These are phyloP conservation scores for Drosophila simulans DNA, from an alignment of 1,140 invertebrate species.

Conservation along the genomic window DNA sequence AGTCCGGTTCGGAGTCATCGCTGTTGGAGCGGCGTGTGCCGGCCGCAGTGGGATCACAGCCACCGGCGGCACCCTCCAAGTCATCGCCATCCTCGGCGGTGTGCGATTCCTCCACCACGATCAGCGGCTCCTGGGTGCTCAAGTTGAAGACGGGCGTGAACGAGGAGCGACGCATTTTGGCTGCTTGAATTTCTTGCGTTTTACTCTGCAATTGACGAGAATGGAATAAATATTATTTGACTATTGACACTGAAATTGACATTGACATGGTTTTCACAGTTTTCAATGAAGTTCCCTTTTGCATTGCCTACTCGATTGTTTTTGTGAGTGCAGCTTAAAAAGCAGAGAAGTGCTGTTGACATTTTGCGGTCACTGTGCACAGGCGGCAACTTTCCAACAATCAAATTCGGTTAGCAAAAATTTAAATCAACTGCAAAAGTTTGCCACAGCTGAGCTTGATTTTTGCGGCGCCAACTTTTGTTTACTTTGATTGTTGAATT, in stretches of 20 bases:
- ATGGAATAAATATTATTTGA: neutral
- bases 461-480: constrained; percentile 39
- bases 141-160: constrained; percentile 85
- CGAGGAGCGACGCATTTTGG: constrained; percentile 85
- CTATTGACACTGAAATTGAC: no score
- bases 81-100: constrained; percentile 88
- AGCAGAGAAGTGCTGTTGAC: constrained; percentile 27
- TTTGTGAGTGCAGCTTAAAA: constrained; percentile 12
- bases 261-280: no score
- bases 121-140: constrained; percentile 88
- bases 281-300: no score
- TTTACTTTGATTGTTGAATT: constrained; percentile 34
- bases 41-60: constrained; percentile 42
- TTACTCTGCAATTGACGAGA: constrained; percentile 1
- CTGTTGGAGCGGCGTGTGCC: constrained; percentile 74
- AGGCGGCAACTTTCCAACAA: constrained; percentile 34
- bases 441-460: constrained; percentile 59
- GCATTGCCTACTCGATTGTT: neutral
- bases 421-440: constrained; percentile 52
- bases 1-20: constrained; percentile 87
- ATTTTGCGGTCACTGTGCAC: constrained; percentile 45
- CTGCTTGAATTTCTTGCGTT: neutral
- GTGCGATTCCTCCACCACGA: constrained; percentile 91
- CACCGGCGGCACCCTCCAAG: constrained; percentile 81
- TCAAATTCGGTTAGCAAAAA: constrained; percentile 46